Percentiles rank a stretch among this genome's conserved stretches.
Evolutionary conservation across 2,113 vertebrate genomes (phyloP).

Genomic region (Platysteira castanea): DNA sequence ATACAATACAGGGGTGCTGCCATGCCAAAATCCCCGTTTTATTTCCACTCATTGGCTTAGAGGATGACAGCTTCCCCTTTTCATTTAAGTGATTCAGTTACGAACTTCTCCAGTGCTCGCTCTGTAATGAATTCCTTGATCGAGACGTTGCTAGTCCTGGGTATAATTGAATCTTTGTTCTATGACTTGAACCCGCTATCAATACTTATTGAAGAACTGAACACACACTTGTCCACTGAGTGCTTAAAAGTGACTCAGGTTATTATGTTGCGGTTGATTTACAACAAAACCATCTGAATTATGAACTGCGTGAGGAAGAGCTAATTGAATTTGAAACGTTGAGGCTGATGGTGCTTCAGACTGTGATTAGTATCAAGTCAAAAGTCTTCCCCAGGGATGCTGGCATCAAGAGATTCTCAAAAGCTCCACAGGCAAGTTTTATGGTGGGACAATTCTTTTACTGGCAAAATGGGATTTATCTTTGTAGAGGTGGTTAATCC

Average conservation of each 20-base stretch:
- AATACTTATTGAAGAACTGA: constrained; percentile 25
- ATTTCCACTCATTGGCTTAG: not conserved
- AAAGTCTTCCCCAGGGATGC: not conserved
- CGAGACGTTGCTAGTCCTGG: not conserved
- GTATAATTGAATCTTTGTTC: constrained; percentile 32
- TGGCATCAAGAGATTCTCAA: not conserved
- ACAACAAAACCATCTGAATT: constrained; percentile 22
- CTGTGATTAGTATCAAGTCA: not conserved
- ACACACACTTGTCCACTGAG: not conserved
- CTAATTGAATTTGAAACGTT: constrained; percentile 32
- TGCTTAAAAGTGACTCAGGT: constrained; percentile 17
- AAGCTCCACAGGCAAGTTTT: not conserved
- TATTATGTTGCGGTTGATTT: constrained; percentile 41
- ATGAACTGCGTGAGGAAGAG: not conserved
- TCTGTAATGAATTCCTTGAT: not conserved
- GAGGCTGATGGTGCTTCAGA: not conserved
- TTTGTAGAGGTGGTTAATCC: not conserved
- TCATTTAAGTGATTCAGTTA: not conserved
- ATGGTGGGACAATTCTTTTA: not conserved
- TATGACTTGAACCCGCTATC: not conserved
- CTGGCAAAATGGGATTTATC: not conserved
- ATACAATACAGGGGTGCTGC: accelerated
- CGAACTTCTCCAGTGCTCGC: accelerated
- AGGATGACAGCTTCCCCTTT: not conserved
- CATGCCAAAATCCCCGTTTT: not conserved